Conservation (phyloP, 2,113 vertebrate genomes). For the Scomber japonicus region DNA sequence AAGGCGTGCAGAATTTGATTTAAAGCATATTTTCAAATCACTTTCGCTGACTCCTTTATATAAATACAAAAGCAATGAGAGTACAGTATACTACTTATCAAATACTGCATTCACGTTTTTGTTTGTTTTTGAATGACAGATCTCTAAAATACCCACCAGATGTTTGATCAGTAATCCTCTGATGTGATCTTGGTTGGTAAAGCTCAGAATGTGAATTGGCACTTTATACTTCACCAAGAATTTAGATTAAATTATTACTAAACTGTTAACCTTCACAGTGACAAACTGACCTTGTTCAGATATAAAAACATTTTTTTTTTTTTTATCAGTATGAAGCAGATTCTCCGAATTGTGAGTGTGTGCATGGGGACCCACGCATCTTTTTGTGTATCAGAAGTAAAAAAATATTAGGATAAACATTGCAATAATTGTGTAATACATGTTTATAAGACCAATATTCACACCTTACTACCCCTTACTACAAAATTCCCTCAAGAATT, state of each 20-base stretch:
- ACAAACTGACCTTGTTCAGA: conserved; percentile 23
- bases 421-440: conserved; percentile 17
- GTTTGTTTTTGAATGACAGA: conserved; percentile 29
- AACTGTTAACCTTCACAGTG: conserved; percentile 40
- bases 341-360: conserved; percentile 1
- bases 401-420: conserved; percentile 25
- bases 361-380: background rate
- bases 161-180: conserved; percentile 65
- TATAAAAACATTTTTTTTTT: conserved; percentile 4
- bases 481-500: background rate
- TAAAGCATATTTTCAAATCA: background rate
- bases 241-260: conserved; percentile 62
- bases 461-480: background rate
- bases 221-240: conserved; percentile 53
- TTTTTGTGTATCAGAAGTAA: conserved; percentile 9
- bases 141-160: conserved; percentile 61
- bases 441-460: conserved; percentile 1
- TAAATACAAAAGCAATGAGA: background rate
- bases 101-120: background rate
- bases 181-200: conserved; percentile 32
- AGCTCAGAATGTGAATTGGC: conserved; percentile 39
- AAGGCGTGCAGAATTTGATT: background rate
- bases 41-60: background rate
- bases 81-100: background rate
- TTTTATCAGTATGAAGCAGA: conserved; percentile 17